Conservation (phyloP, 92 coral and sea anemone species). For the Heliopora coerulea region DNA sequence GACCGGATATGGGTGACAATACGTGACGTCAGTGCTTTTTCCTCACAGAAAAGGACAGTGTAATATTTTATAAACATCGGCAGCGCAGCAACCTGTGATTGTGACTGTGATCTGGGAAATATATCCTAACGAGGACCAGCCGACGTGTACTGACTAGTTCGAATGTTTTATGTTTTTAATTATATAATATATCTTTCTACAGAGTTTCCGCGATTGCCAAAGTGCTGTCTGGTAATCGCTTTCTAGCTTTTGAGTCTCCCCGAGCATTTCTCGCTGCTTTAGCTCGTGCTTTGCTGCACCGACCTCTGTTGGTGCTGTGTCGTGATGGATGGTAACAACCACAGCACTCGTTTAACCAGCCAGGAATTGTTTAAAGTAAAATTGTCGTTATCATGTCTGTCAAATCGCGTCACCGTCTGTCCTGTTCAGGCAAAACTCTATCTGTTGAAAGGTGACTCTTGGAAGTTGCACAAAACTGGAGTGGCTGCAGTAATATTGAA, state of each 20-base stretch:
- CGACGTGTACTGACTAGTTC: not conserved
- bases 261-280: too few species aligned
- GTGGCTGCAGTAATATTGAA: conserved; percentile 87
- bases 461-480: conserved; percentile 83
- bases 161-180: not conserved
- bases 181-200: too few species aligned
- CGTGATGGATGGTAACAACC: not conserved
- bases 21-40: not conserved
- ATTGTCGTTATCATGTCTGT: conserved; percentile 83
- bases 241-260: too few species aligned
- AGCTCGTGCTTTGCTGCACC: not conserved
- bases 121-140: too few species aligned
- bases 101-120: too few species aligned
- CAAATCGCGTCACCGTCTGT: conserved; percentile 94
- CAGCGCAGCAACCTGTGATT: not conserved
- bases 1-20: not conserved
- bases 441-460: conserved; percentile 65
- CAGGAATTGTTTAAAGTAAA: conserved; percentile 93
- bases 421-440: conserved; percentile 79
- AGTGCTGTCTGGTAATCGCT: too few species aligned
- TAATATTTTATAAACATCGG: not conserved
- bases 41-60: not conserved
- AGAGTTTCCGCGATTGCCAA: too few species aligned
- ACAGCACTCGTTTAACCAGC: conserved; percentile 52
- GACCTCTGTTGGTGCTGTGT: not conserved